Evolutionary conservation across 2,113 vertebrate genomes (phyloP).

Genomic region (Phalacrocorax carbo): DNA sequence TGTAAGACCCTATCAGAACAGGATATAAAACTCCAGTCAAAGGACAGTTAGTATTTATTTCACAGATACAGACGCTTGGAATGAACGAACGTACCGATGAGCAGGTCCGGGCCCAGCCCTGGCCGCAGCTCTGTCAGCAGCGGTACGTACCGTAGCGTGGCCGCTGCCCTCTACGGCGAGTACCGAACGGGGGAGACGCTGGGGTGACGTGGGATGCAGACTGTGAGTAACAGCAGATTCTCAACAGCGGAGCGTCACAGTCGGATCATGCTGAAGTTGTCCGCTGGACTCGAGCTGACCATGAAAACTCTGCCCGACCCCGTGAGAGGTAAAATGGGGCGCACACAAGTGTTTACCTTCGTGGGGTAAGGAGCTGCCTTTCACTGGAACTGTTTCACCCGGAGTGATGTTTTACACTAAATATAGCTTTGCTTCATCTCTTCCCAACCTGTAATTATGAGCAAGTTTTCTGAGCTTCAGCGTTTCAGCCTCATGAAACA

Average conservation of each 20-base stretch:
- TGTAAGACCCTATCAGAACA: rapidly evolving
- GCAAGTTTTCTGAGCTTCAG: background rate
- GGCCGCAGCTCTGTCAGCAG: background rate
- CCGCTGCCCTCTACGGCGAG: background rate
- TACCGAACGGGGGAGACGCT: rapidly evolving
- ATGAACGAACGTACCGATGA: background rate
- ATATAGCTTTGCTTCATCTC: background rate
- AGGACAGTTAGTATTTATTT: background rate
- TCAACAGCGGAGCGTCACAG: rapidly evolving
- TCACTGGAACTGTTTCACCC: background rate
- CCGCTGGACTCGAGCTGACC: background rate
- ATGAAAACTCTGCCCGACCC: background rate
- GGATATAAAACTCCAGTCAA: background rate
- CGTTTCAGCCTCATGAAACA: background rate
- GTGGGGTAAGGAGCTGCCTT: background rate
- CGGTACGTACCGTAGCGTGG: rapidly evolving
- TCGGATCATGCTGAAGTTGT: rapidly evolving
- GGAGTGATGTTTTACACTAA: background rate
- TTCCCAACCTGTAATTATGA: background rate
- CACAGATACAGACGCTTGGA: background rate
- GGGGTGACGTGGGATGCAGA: rapidly evolving
- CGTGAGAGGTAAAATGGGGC: background rate
- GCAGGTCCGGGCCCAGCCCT: background rate
- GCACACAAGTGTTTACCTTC: background rate
- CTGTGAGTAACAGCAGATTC: background rate